Base-by-base conservation (phyloP, 2,888 invertebrate species). In the Agonopterix subpropinquella region DNA sequence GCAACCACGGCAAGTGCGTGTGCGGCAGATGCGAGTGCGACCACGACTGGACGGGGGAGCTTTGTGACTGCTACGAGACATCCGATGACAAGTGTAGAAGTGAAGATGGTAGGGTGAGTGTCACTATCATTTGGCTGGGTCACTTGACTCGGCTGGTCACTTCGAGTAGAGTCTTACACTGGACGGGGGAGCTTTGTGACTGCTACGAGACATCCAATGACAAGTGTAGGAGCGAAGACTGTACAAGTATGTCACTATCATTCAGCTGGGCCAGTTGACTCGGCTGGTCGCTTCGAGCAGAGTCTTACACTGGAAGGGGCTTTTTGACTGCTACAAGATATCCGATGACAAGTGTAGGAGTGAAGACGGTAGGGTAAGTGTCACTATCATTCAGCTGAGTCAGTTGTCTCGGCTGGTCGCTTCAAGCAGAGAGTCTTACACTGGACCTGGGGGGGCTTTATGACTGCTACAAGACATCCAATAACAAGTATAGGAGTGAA, bases 1-100 rank as follows among this genome's bases (percentile, higher is more conserved):
- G 90, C 46, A 92, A 89, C 0, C 74, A 80, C 47, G 96, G 96
- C 42, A 74, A 76, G 1, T 96, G 96, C 73, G 87, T 89, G 36
- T 91, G 92, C 58, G 91, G 90, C 0, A 73, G 73, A 15, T 92
- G 92, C 35, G 73, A 74, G 9, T 92, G 93, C 61, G 57, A 73
- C 0, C 64, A 66, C 8, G 73, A 75, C 11, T 72, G 77, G 61
- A 66, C 73, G 5, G 80, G 83, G 0, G 58, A 75, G 0, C 80
- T 88, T 48, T 74, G 82, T 53, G 89, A 90, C 1, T 80, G 80
- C 53, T 52, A 59, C 39, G 7, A 9, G 39, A 5, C 39, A n/a
- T n/a, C 39, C 28, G 28, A 28, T 28, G 28, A 28, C 28, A 28
- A 28, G 2, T 79, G 80, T 50, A 47, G 44, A 13, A 52, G 50